Conservation (phyloP, 2,888 invertebrate species). For the Melitaea athalia region DNA sequence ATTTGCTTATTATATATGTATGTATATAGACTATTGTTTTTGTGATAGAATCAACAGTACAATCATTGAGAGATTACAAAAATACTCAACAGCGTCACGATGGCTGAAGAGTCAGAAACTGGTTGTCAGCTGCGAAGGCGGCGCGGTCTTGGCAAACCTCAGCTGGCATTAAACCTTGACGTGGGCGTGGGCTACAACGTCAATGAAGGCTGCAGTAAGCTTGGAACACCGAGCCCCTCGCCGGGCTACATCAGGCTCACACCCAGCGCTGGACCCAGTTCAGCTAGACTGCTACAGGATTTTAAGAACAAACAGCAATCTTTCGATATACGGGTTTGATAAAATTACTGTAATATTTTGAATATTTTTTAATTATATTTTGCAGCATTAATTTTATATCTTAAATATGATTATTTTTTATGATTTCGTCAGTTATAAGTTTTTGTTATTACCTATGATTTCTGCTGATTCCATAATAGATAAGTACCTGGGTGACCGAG, state of each 20-base stretch:
- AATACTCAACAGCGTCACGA: slow-evolving; percentile 14
- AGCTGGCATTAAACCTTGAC: slow-evolving; percentile 65
- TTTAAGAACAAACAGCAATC: slow-evolving; percentile 78
- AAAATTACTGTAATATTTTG: background rate
- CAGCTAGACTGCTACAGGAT: slow-evolving; percentile 62
- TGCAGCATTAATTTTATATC: background rate
- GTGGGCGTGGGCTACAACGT: slow-evolving; percentile 65
- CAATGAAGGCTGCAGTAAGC: slow-evolving; percentile 63
- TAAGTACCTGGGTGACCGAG: no score
- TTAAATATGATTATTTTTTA: no score
- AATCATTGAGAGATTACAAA: background rate
- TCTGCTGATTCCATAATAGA: no score
- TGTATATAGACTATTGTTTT: background rate
- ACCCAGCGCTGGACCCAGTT: slow-evolving; percentile 52
- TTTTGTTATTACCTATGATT: no score
- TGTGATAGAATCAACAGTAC: background rate
- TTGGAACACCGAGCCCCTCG: slow-evolving; percentile 63
- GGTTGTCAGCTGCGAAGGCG: slow-evolving; percentile 68
- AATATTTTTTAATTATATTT: slow-evolving; percentile 2
- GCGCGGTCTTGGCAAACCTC: slow-evolving; percentile 64
- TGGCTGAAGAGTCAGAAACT: slow-evolving; percentile 61
- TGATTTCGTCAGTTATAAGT: no score
- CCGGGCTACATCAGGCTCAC: slow-evolving; percentile 63
- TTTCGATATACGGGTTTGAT: slow-evolving; percentile 73
- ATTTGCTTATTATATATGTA: background rate